These are phyloP conservation scores for Scolopax rusticola DNA, from an alignment of 2,797 vertebrate genomes.

Conservation along the genomic window DNA sequence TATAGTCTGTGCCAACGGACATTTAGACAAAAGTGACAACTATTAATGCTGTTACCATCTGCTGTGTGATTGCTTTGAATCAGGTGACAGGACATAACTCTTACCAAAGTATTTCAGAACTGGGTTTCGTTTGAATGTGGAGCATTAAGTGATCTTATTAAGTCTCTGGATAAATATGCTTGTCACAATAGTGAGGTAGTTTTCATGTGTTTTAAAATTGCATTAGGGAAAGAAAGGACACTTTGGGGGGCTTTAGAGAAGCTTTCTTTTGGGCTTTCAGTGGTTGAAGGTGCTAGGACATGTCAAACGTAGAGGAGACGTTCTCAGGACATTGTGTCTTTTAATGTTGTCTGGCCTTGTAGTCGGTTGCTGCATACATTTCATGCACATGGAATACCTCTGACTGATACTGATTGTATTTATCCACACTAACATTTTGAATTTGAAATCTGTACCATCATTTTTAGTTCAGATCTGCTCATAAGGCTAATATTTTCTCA, in stretches of 20 bases:
- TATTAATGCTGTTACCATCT: not conserved
- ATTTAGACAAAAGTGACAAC: not conserved
- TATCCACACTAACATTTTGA: not conserved
- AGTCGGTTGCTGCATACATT: not conserved
- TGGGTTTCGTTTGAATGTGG: not conserved
- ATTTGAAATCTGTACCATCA: not conserved
- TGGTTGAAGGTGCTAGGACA: not conserved
- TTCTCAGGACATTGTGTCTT: not conserved
- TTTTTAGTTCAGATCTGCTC: not conserved
- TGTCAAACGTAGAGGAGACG: not conserved
- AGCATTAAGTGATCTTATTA: not conserved
- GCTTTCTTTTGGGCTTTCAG: not conserved
- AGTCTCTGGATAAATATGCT: not conserved
- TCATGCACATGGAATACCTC: fast-evolving
- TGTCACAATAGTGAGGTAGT: not conserved
- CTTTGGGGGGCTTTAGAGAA: not conserved
- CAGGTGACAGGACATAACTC: not conserved
- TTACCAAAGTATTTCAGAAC: not conserved
- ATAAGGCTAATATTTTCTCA: not conserved
- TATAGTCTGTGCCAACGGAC: not conserved
- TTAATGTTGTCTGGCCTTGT: not conserved
- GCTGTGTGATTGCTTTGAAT: not conserved
- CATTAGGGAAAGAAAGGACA: not conserved
- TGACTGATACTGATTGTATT: not conserved
- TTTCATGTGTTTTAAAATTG: not conserved